Conservation (phyloP, 1,140 invertebrate genomes). For the Cardiocondyla obscurior region DNA sequence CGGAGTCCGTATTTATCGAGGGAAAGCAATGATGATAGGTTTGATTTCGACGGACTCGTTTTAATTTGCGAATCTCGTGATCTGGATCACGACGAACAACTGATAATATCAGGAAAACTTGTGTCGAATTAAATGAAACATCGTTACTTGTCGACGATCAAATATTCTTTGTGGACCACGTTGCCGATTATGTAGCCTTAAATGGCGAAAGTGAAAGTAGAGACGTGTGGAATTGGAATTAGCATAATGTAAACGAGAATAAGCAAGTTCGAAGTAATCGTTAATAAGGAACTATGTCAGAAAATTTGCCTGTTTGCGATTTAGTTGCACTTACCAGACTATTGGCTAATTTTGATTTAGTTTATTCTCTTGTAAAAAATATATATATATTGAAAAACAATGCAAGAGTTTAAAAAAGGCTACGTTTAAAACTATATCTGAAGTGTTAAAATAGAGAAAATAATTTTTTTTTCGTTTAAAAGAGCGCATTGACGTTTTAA, state of each 20-base stretch:
- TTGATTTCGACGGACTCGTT: constrained; percentile 33
- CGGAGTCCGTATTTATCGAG: constrained; percentile 11
- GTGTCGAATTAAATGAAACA: not conserved
- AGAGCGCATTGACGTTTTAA: not conserved
- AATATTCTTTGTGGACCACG: constrained; percentile 53
- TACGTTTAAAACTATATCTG: not conserved
- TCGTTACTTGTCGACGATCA: not conserved
- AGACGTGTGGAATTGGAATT: constrained; percentile 35
- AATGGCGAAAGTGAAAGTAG: constrained; percentile 62
- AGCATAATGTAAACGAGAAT: constrained; percentile 4
- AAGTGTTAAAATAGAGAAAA: not conserved
- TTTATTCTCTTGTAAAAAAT: not conserved
- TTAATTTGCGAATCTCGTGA: constrained; percentile 1
- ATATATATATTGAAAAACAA: not conserved
- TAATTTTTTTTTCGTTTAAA: not conserved
- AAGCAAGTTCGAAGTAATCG: not conserved
- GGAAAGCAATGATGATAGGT: constrained; percentile 43
- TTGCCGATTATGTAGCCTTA: constrained; percentile 60
- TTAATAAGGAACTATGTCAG: not conserved
- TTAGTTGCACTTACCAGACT: not conserved
- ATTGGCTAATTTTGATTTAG: not conserved
- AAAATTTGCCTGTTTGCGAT: not conserved
- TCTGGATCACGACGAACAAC: not conserved
- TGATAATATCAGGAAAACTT: not conserved
- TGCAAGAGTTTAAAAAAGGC: not conserved